A percentile compares a stretch with the other conserved stretches of the same genome.
These are phyloP conservation scores for Plemyria rubiginata DNA, from an alignment of 2,888 invertebrate genomes.

Conservation along the genomic window DNA sequence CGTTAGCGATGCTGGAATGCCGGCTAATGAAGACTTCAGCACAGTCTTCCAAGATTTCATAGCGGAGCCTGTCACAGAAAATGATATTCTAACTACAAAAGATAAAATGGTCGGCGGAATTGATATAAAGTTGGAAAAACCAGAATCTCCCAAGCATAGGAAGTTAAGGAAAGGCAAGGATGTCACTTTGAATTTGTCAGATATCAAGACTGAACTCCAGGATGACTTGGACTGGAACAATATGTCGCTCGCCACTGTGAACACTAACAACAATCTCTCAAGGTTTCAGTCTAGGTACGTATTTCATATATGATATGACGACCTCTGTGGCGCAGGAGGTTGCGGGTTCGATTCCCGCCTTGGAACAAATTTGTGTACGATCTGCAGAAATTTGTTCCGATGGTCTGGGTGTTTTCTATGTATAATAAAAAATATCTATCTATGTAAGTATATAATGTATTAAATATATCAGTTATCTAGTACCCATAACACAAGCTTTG, in stretches of 20 bases:
- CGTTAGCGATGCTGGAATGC: constrained; percentile 68
- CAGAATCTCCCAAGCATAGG: constrained; percentile 52
- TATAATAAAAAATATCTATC: too few relatives aligned
- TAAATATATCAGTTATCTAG: too few relatives aligned
- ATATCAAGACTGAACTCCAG: constrained; percentile 80
- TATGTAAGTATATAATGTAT: too few relatives aligned
- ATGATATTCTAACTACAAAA: constrained; percentile 53
- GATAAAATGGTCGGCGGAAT: constrained; percentile 78
- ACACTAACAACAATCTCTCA: constrained; percentile 68
- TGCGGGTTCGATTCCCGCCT: too few relatives aligned
- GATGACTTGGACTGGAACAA: constrained; percentile 80
- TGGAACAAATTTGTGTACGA: too few relatives aligned
- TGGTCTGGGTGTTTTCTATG: too few relatives aligned
- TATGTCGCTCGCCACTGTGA: constrained; percentile 78
- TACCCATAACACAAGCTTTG: too few relatives aligned
- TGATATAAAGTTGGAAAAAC: constrained; percentile 72
- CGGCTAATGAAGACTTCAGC: constrained; percentile 61
- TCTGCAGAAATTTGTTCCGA: too few relatives aligned
- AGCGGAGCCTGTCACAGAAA: constrained; percentile 35
- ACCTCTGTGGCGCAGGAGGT: too few relatives aligned
- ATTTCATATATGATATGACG: not conserved
- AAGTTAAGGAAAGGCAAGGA: constrained; percentile 66
- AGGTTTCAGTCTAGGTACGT: constrained; percentile 77
- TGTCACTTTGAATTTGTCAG: constrained; percentile 62
- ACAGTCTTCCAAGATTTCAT: constrained; percentile 60